Evolutionary conservation across 1,140 invertebrate genomes (phyloP), one percentile per base, ranked within the genome.

Genomic region (Hylaeus volcanicus): DNA sequence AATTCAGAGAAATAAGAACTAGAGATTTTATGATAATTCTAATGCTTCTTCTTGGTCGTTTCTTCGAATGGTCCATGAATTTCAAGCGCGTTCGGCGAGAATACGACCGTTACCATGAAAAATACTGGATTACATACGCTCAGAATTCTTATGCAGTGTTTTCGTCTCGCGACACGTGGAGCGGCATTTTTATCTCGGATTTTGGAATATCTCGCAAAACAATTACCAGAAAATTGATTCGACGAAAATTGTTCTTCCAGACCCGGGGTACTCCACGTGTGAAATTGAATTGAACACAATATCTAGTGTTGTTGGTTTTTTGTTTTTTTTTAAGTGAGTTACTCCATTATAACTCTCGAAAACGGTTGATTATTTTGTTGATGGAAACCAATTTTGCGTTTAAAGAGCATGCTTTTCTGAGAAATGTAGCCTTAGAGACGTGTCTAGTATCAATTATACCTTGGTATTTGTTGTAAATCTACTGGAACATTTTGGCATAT

Each of bases 61-160:
- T 79, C 60, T 48, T 74, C 53, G 70, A 79, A 79, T 79, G 41
- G 77, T 26, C 77, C 55, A 79, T 79, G 77, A 79, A 79, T 79
- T 79, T 58, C 77, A 74, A 79, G 71, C 37, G 61, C 39, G 5
- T 41, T 64, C 69, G 41, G 8, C 12, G 64, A 56, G 77, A 79
- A 79, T 79, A 66, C 61, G 77, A 79, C 56, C 60, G 56, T 79
- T 55, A 55, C 77, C 56, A 39, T 26, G 26, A 70, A 39, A 79
- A 79, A 74, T 79, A 79, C 58, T 55, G 61, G 26, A 14, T 15
- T 61, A 65, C 77, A 58, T 74, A 79, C 71, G 69, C 53, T 79
- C 51, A 15, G 51, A 48, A 74, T 58, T 26, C 41, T 48, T 15
- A 15, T 61, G 37, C 68, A 0, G 11, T 1, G 12, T 60, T 61